Base-by-base conservation (phyloP, 2,888 invertebrate species). In the Gastracanthus pulcherrimus region DNA sequence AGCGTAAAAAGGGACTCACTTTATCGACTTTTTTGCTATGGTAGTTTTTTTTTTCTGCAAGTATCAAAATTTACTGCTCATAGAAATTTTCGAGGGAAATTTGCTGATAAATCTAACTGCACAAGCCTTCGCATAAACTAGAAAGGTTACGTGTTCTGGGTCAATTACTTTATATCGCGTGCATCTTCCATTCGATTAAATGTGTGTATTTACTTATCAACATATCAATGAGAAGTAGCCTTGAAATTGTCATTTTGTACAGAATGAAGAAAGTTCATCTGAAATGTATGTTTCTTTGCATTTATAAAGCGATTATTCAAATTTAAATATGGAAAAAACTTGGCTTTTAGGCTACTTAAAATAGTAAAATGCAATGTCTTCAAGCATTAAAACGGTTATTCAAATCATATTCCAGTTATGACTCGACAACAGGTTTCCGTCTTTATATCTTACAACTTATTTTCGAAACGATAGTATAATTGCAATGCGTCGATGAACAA, bases 101-200 rank as follows among this genome's bases (percentile, higher is more conserved):
- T n/a, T n/a, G n/a, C 55, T 55, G 55, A 55, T 55, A 26, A 55
- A 55, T 55, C 23, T 55, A 55, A 55, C 19, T n/a, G 60, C n/a
- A 60, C 7, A 34, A 23, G 26, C 9, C 9, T 55, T 55, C 23
- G 51, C 60, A 16, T 58, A 48, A 48, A 66, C 55, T 19, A 38
- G 55, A 41, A 71, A 62, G 67, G 51, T 74, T 64, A 80, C 76
- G 64, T 62, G 76, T 70, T 70, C 80, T 80, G 36, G 76, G 70
- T 38, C 64, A 66, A 58, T 76, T 71, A 60, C 16, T n/a, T n/a
- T n/a, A n/a, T n/a, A n/a, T n/a, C n/a, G 31, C 41, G 76, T 76
- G 75, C 31, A 67, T 72, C 67, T 45, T 70, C 45, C 29, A 13
- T 31, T 67, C 13, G 13, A 38, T 41, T n/a, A 45, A 16, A 1